These are phyloP conservation scores for Gouania willdenowi DNA, from an alignment of 2,797 vertebrate genomes.

Conservation along the genomic window DNA sequence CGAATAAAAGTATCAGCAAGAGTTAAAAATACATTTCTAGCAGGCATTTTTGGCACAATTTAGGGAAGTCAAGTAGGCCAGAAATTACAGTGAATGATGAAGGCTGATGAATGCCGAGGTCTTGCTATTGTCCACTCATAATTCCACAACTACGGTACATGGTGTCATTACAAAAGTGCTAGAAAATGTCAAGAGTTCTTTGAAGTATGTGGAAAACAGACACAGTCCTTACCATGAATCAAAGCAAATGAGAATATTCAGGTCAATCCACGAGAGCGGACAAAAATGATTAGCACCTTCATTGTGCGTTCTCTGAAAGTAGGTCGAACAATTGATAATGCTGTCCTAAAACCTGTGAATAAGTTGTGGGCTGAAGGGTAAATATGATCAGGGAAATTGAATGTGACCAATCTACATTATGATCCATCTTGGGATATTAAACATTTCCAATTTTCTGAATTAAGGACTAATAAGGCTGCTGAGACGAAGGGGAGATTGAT, in stretches of 20 bases:
- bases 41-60: no score
- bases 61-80: no score
- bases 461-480: constrained; percentile 77
- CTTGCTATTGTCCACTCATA: no score
- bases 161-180: no score
- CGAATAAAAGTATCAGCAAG: no score
- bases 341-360: constrained; percentile 70
- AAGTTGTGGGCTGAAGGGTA: constrained; percentile 70
- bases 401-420: constrained; percentile 80
- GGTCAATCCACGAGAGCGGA: constrained; percentile 12
- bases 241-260: constrained; percentile 31
- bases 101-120: no score
- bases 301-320: constrained; percentile 34
- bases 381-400: constrained; percentile 76
- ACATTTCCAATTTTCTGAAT: constrained; percentile 79
- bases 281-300: constrained; percentile 34
- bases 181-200: no score
- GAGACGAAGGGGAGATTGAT: constrained; percentile 77
- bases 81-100: no score
- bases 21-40: no score
- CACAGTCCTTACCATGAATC: constrained; percentile 9
- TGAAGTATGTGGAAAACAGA: no score
- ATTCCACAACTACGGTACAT: no score
- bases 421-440: constrained; percentile 84
- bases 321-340: constrained; percentile 57